phyloP scores from a whole-genome alignment of 2,888 invertebrate species.

The Eupithecia pulchellata region DNA sequence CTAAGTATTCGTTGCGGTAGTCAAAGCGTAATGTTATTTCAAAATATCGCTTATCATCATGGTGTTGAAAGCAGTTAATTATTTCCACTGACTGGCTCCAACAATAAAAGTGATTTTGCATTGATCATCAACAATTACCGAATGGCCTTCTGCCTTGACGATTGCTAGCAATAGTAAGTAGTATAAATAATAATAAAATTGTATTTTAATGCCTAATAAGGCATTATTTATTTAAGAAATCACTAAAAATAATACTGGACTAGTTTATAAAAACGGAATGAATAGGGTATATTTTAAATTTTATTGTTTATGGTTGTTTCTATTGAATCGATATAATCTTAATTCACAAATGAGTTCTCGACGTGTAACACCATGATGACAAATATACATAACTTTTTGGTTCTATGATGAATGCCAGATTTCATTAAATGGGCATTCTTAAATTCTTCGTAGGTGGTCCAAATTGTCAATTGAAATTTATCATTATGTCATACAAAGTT shows the following conservation, averaged over 20 bases:
- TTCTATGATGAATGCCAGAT: not conserved
- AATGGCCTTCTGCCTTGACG: not conserved
- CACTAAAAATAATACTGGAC: too few relatives aligned
- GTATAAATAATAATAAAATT: not conserved
- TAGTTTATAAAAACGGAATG: too few relatives aligned
- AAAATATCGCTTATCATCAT: constrained; percentile 60
- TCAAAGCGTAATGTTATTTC: constrained; percentile 55
- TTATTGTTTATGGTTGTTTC: too few relatives aligned
- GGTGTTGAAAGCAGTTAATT: constrained; percentile 67
- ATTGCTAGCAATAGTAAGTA: not conserved
- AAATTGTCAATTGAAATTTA: constrained; percentile 54
- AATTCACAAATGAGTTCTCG: not conserved
- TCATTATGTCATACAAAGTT: constrained; percentile 54
- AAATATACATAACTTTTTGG: not conserved
- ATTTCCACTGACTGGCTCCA: constrained; percentile 64
- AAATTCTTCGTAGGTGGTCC: constrained; percentile 54
- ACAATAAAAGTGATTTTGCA: constrained; percentile 74
- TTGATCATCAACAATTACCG: constrained; percentile 32
- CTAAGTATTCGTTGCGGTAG: constrained; percentile 52
- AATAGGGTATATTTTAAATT: too few relatives aligned
- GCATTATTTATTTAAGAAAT: not conserved
- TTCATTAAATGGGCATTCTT: not conserved
- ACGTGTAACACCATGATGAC: too few relatives aligned
- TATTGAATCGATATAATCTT: not conserved
- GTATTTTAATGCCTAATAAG: too few relatives aligned